Evolutionary conservation across 2,797 vertebrate species (phyloP).

Genomic region (Cossypha polioptera): DNA sequence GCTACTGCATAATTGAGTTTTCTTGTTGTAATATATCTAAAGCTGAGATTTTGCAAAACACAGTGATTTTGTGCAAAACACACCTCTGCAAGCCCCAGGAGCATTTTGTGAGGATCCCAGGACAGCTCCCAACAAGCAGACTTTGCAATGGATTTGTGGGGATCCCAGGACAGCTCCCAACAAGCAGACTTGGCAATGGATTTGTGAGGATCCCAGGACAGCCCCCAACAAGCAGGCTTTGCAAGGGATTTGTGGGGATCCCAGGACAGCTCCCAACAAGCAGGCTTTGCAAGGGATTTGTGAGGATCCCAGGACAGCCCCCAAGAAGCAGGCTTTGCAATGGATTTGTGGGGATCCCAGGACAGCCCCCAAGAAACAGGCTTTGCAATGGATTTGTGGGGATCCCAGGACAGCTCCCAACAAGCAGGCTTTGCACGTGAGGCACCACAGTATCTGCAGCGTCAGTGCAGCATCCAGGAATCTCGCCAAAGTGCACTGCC

Average conservation of each 20-base stretch:
- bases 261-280: background rate
- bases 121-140: background rate
- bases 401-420: background rate
- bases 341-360: background rate
- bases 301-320: too few species aligned
- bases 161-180: too few species aligned
- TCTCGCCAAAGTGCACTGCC: background rate
- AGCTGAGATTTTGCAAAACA: background rate
- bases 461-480: slow-evolving; percentile 4
- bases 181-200: background rate
- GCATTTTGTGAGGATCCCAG: background rate
- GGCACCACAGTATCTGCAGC: background rate
- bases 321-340: too few species aligned
- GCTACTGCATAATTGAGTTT: background rate
- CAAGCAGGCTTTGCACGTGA: background rate
- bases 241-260: background rate
- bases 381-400: background rate
- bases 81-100: background rate
- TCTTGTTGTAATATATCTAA: background rate
- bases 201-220: background rate
- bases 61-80: background rate
- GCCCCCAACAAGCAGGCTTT: background rate
- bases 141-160: background rate
- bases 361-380: too few species aligned
- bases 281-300: too few species aligned